A percentile compares a stretch with the other conserved stretches of the same genome.
Evolutionary conservation across 2,113 vertebrate genomes (phyloP).

Genomic region (Elephantulus edwardii): DNA sequence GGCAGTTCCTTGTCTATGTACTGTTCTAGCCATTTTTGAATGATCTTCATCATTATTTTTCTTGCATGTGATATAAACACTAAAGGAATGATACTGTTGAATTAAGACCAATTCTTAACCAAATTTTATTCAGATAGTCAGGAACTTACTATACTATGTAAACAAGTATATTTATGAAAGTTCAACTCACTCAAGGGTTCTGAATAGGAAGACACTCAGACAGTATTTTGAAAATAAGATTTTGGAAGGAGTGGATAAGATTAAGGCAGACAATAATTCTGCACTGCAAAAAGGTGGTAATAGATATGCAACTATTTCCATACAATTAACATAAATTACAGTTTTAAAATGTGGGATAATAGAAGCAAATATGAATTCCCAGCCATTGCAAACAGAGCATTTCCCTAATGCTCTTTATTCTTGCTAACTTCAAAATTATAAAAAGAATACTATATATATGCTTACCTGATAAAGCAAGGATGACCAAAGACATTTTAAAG

Average conservation of each 20-base stretch:
- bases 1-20: too few species aligned
- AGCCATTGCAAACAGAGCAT: background rate
- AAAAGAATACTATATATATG: background rate
- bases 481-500: background rate
- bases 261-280: background rate
- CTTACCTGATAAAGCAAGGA: background rate
- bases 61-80: too few species aligned
- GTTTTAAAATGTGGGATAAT: background rate
- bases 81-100: too few species aligned
- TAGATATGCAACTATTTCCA: background rate
- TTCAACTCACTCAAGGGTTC: constrained; percentile 31
- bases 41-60: too few species aligned
- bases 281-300: background rate
- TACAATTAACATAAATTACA: background rate
- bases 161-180: background rate
- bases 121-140: constrained; percentile 40
- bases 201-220: constrained; percentile 11
- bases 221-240: constrained; percentile 3
- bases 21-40: too few species aligned
- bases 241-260: background rate
- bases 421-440: background rate
- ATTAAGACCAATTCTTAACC: background rate
- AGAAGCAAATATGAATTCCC: background rate
- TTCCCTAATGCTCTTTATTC: background rate
- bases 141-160: background rate